Evolutionary conservation across 2,888 invertebrate species (phyloP), one percentile per base, ranked within the genome.

Genomic region (Drosophila prolongata): DNA sequence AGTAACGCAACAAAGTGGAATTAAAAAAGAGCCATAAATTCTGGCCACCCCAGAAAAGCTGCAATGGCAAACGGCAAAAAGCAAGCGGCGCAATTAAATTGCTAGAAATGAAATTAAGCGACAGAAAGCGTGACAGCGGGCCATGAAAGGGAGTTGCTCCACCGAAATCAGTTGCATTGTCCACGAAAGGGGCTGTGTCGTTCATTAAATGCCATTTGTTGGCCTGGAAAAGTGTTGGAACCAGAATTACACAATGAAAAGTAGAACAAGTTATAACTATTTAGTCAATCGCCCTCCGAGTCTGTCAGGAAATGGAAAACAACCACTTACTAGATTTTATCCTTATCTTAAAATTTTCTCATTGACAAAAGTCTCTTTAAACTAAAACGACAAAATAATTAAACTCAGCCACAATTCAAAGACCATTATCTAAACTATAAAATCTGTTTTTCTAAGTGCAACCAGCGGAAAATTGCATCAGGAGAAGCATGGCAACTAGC

Each of bases 31-130:
- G 55, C 73, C 46, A 79, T 84, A 78, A 86, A 84, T 86, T 69
- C 30, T 56, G 27, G 40, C 37, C 52, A 16, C 16, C 46, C 67
- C 27, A 34, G 14, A 27, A 53, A 58, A 24, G 68, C 60, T 50
- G 67, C 59, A 58, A 59, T 60, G 49, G 73, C 46, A 43, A 66
- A 70, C 19, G 11, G 62, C 62, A 37, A 35, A 35, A 13, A 24
- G 64, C 64, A 34, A 44, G 38, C 44, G 76, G 76, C 65, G 86
- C 86, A 86, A 88, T 86, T 86, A 86, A 84, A 78, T 81, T 71
- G 84, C 84, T 76, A 83, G 73, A 79, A 86, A 86, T 84, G 73
- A 78, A 83, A 81, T 85, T 87, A 85, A 85, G 78, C 79, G 78
- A 64, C 73, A 68, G 69, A 70, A 55, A 66, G 79, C 86, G 79